Evolutionary conservation across 2,888 invertebrate genomes (phyloP).

Genomic region (Stegophylla sp.): DNA sequence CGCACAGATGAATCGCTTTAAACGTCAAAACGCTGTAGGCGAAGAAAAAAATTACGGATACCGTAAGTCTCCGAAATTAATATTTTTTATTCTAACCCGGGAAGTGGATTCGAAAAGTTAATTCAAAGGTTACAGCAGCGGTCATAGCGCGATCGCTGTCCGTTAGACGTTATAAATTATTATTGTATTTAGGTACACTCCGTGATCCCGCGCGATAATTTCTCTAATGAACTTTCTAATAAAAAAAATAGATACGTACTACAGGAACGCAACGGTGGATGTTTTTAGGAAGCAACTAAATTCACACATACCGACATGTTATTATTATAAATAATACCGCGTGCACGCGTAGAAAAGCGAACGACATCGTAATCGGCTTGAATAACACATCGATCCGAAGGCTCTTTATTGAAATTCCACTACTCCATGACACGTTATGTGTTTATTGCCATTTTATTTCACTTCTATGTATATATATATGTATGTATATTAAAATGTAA

Average conservation of each 20-base stretch:
- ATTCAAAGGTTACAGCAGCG: slow-evolving; percentile 13
- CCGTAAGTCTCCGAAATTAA: too few species aligned
- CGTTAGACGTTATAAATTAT: background rate
- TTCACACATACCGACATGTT: background rate
- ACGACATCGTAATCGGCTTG: slow-evolving; percentile 35
- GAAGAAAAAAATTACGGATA: too few species aligned
- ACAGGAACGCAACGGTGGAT: background rate
- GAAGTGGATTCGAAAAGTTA: too few species aligned
- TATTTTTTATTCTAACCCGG: too few species aligned
- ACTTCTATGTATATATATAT: background rate
- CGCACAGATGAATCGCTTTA: too few species aligned
- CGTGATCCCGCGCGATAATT: slow-evolving; percentile 1
- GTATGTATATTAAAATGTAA: too few species aligned
- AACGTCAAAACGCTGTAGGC: too few species aligned
- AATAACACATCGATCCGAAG: slow-evolving; percentile 29
- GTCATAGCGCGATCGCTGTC: background rate
- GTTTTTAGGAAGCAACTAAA: background rate
- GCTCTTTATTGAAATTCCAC: slow-evolving; percentile 8
- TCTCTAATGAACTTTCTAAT: slow-evolving; percentile 45
- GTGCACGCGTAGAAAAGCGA: slow-evolving; percentile 13
- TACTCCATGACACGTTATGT: too few species aligned
- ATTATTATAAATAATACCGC: background rate
- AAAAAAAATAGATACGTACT: background rate
- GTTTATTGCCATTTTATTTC: slow-evolving; percentile 15
- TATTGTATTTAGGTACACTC: slow-evolving; percentile 12